Base-by-base conservation (phyloP, 1,140 invertebrate genomes). In the Gerris buenoi region DNA sequence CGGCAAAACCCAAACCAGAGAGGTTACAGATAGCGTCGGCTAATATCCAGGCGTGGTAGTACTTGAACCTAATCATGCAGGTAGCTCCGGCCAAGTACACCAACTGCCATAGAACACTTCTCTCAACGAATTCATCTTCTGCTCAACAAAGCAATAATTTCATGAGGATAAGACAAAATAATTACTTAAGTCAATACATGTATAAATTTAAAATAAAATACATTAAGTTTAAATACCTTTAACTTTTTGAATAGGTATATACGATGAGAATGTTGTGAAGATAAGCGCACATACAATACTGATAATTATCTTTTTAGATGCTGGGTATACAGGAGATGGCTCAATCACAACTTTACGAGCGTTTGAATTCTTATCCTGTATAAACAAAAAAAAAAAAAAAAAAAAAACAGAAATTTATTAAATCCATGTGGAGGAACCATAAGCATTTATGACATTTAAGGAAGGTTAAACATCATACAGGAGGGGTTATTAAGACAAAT, bases 11-110 rank as follows among this genome's bases (percentile, higher is more conserved):
- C 69, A 97, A 82, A 1, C 95, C 95, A 10, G 89, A 90, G 74
- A 93, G 89, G 77, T 97, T 97, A 76, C 92, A 96, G 70, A 96
- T 89, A 0, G 91, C 89, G 77, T 98, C 95, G 13, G 91, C 91
- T 61, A 97, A 80, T 33, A 92, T 81, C 95, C 95, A 98, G 2
- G 94, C 96, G 76, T 95, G 91, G 78, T 98, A 98, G 80, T 98
- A 98, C 79, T 97, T 97, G 75, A 88, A 88, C 68, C 93, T 84
- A 67, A 87, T 85, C 46, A 90, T 78, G 70, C 90, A 83, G 27
- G 91, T 91, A 23, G 85, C 82, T 56, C 90, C 77, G 72, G 88
- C 83, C 67, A 94, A 81, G 78, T 89, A 97, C 80, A 87, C 84
- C 27, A 88, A 78, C 76, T 88, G 85, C 70, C 87, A 86, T 3